These are phyloP conservation scores for Taxidea taxus DNA, from an alignment of 2,113 vertebrate genomes.

Conservation along the genomic window DNA sequence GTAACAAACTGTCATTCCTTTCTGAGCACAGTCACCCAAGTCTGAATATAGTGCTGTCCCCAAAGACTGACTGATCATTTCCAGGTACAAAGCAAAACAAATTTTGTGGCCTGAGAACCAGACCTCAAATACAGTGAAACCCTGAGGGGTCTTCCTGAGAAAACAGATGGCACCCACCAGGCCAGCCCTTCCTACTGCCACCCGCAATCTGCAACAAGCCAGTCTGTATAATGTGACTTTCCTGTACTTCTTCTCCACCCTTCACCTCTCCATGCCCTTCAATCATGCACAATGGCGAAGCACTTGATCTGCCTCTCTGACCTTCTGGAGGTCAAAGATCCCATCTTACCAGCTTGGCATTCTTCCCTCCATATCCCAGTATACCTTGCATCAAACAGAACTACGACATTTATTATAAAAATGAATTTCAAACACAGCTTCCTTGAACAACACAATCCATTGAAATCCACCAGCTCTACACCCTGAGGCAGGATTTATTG, in stretches of 20 bases:
- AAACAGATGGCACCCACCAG: background rate
- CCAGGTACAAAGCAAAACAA: constrained; percentile 8
- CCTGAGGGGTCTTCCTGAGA: background rate
- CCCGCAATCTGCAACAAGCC: background rate
- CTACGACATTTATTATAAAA: background rate
- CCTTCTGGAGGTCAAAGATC: background rate
- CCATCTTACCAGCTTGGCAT: background rate
- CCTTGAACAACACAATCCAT: background rate
- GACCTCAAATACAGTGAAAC: background rate
- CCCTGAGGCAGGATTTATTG: background rate
- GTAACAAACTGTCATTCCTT: constrained; percentile 15
- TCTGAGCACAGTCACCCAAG: background rate
- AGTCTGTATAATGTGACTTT: background rate
- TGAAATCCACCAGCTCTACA: background rate
- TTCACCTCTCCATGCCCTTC: background rate
- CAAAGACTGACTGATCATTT: constrained; percentile 11
- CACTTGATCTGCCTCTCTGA: background rate
- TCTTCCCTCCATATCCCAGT: background rate
- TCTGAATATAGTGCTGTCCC: background rate
- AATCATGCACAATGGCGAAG: background rate
- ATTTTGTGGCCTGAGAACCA: background rate
- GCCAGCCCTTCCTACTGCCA: background rate
- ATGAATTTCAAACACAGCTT: constrained; percentile 39
- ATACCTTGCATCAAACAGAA: constrained; percentile 12
- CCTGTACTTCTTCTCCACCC: background rate